Evolutionary conservation across 2,113 vertebrate genomes (phyloP).

Genomic region (Entelurus aequoreus): DNA sequence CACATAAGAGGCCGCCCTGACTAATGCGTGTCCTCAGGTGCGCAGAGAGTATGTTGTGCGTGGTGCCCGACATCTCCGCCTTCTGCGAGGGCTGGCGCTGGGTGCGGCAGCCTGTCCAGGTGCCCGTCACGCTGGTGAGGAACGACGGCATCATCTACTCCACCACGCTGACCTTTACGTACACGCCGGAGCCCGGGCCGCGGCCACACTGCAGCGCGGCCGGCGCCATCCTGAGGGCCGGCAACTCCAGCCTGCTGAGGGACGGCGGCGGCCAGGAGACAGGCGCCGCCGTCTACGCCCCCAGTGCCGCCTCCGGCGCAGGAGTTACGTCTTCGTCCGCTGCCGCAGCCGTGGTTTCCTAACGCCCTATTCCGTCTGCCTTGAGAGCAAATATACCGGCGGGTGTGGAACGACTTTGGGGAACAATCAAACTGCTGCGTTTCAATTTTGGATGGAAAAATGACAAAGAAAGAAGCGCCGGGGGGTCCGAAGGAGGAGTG

Average conservation of each 20-base stretch:
- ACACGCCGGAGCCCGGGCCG: conserved; percentile 96
- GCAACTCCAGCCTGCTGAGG: conserved; percentile 81
- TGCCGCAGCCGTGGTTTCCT: conserved; percentile 92
- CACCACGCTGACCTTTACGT: conserved; percentile 98
- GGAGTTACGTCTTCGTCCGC: conserved; percentile 88
- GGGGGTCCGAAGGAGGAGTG: conserved; percentile 27
- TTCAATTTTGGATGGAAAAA: conserved; percentile 59
- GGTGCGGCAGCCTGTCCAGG: conserved; percentile 97
- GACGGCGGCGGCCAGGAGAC: conserved; percentile 73
- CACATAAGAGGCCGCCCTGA: not conserved
- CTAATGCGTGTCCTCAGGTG: conserved; percentile 71
- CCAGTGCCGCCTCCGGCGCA: conserved; percentile 66
- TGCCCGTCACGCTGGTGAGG: conserved; percentile 96
- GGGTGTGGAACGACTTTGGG: conserved; percentile 51
- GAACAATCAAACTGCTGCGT: conserved; percentile 70
- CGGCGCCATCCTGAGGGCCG: conserved; percentile 91
- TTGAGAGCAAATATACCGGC: conserved; percentile 46
- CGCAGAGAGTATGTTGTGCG: conserved; percentile 96
- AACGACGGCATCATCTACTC: conserved; percentile 99
- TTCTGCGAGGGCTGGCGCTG: conserved; percentile 99
- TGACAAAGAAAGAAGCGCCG: conserved; percentile 39
- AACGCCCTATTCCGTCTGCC: conserved; percentile 76
- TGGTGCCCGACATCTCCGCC: conserved; percentile 97
- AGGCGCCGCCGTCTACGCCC: conserved; percentile 67
- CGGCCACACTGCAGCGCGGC: conserved; percentile 96